Base-by-base conservation (phyloP, 2,797 vertebrate genomes). In the Mormyrus hasselquistii region DNA sequence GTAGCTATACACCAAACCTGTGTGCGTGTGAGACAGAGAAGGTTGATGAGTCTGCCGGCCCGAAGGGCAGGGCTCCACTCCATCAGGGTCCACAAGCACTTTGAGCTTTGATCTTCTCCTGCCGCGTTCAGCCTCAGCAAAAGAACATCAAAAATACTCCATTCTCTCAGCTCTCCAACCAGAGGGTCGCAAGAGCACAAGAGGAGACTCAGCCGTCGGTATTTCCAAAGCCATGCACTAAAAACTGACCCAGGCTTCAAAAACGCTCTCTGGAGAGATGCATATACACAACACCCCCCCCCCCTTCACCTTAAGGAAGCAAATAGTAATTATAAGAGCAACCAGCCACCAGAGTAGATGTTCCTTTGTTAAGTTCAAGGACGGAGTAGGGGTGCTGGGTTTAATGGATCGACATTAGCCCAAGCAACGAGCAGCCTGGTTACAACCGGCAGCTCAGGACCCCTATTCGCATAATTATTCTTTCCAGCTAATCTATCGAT, bases 401-500 rank as follows among this genome's bases (percentile, higher is more conserved):
- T 91, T 89, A 14, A 52, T 57, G 90, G 90, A 91, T 87, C 73
- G 88, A 90, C 89, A 88, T 90, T 90, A 38, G 47, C 87, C 88
- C 85, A 93, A 92, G 93, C 92, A 92, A 94, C 90, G 88, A 92
- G 90, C 92, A 88, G 90, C 90, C 91, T 93, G 88, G 92, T 95
- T 93, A 94, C 90, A 86, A 89, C 92, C 92, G 90, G 93, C 93
- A 91, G 94, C 94, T 93, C 90, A 41, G 49, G 88, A 88, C 85
- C 89, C 89, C 91, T 73, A 47, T 91, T 91, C 90, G 38, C 88
- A 57, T 55, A 87, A 88, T 89, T 89, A 88, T 87, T 65, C 89
- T 89, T 88, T 89, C 69, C 84, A 25, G 50, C 88, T 55, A 69
- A 41, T 53, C 69, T 62, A 47, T 62, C 88, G 16, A 87, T 90